Evolutionary conservation across 2,797 vertebrate genomes (phyloP).

Genomic region (Labroides dimidiatus): DNA sequence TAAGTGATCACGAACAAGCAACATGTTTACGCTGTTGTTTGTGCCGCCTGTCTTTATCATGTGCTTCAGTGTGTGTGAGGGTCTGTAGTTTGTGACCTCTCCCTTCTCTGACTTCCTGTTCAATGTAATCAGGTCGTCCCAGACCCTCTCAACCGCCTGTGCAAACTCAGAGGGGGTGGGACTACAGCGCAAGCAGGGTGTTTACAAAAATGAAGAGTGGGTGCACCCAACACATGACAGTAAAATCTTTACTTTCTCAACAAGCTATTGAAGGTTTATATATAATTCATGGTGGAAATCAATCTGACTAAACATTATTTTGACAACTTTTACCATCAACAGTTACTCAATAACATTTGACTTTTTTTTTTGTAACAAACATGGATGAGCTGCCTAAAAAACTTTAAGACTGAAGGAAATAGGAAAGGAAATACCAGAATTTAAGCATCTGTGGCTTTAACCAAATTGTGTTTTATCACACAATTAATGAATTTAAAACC

Average conservation of each 20-base stretch:
- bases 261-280: background rate
- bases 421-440: too few relatives aligned
- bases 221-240: background rate
- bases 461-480: too few relatives aligned
- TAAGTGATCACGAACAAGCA: too few relatives aligned
- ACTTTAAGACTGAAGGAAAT: too few relatives aligned
- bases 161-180: conserved; percentile 63
- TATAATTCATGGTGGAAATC: background rate
- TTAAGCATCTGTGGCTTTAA: too few relatives aligned
- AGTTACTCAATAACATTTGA: conserved; percentile 1
- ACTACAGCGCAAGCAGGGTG: background rate
- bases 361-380: background rate
- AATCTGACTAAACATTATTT: background rate
- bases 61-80: conserved; percentile 61
- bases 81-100: conserved; percentile 76
- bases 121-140: conserved; percentile 81
- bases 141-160: conserved; percentile 72
- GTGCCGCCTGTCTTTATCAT: conserved; percentile 76
- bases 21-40: conserved; percentile 55
- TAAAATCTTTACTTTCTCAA: background rate
- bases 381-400: background rate
- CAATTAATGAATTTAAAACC: too few relatives aligned
- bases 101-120: conserved; percentile 82
- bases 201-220: conserved; percentile 18
- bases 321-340: background rate